Evolutionary conservation across 2,888 invertebrate genomes (phyloP).

Genomic region (Dynastes maya): DNA sequence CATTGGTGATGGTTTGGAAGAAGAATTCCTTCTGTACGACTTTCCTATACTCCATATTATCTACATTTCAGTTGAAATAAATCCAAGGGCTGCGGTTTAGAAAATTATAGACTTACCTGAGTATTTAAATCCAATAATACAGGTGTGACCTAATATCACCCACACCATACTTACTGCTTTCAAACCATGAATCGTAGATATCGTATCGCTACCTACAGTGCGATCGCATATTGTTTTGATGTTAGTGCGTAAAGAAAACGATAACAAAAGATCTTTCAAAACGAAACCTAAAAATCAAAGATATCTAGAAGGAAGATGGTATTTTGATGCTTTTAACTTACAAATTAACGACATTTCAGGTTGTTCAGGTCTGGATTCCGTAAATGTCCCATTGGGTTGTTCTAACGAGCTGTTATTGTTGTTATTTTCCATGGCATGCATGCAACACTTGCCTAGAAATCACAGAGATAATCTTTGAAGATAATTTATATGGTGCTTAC

Average conservation of each 20-base stretch:
- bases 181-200: conserved; percentile 80
- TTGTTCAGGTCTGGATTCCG: conserved; percentile 26
- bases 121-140: conserved; percentile 87
- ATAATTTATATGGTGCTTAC: conserved; percentile 56
- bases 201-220: conserved; percentile 84
- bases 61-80: conserved; percentile 62
- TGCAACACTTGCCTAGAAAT: conserved; percentile 63
- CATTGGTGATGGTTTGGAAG: conserved; percentile 86
- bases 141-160: conserved; percentile 82
- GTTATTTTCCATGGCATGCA: conserved; percentile 64
- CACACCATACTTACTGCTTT: conserved; percentile 78
- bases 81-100: not conserved
- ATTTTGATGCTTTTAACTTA: conserved; percentile 16
- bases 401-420: conserved; percentile 41
- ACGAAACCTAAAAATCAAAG: conserved; percentile 70
- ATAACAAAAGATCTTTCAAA: conserved; percentile 80
- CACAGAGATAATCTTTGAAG: not conserved
- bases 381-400: conserved; percentile 46
- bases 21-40: conserved; percentile 84
- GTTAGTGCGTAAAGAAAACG: conserved; percentile 86
- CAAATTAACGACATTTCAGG: conserved; percentile 16
- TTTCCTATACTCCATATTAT: conserved; percentile 83
- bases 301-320: not conserved
- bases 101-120: conserved; percentile 71
- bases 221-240: conserved; percentile 86